phyloP scores from a whole-genome alignment of 2,113 vertebrate genomes.

The Neogobius melanostomus region DNA sequence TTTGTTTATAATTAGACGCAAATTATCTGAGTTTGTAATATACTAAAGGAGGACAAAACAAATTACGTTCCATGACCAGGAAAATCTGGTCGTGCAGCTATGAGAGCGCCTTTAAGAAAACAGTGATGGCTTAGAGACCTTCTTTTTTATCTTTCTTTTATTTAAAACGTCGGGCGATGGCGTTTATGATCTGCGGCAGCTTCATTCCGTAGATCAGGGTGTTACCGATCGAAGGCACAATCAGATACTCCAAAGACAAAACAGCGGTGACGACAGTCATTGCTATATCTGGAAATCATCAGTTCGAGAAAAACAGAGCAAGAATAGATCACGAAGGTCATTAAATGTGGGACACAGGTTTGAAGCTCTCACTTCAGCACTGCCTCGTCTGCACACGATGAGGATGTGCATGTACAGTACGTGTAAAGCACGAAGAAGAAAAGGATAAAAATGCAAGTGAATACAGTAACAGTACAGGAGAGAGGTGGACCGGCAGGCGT shows the following conservation, averaged over 20 bases:
- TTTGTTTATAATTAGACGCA: no score
- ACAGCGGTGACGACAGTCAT: not conserved
- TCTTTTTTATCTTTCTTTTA: not conserved
- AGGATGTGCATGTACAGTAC: no score
- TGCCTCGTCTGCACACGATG: constrained; percentile 3
- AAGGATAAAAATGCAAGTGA: no score
- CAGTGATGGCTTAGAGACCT: not conserved
- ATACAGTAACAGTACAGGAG: no score
- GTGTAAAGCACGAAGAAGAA: no score
- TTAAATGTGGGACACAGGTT: constrained; percentile 34
- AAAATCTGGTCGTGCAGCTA: no score
- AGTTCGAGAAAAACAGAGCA: constrained; percentile 1
- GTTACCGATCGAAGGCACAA: constrained; percentile 31
- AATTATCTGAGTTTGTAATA: no score
- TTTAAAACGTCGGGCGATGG: not conserved
- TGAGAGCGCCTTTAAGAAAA: no score
- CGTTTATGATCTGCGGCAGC: constrained; percentile 27
- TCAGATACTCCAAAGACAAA: constrained; percentile 25
- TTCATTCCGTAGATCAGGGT: constrained; percentile 36
- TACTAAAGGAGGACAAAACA: no score
- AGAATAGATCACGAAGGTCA: constrained; percentile 22
- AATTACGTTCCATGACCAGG: no score
- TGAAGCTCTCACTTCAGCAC: constrained; percentile 12
- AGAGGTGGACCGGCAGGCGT: no score
- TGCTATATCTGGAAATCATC: not conserved